Base-by-base conservation (phyloP, 2,797 vertebrate genomes). In the Tadarida brasiliensis region DNA sequence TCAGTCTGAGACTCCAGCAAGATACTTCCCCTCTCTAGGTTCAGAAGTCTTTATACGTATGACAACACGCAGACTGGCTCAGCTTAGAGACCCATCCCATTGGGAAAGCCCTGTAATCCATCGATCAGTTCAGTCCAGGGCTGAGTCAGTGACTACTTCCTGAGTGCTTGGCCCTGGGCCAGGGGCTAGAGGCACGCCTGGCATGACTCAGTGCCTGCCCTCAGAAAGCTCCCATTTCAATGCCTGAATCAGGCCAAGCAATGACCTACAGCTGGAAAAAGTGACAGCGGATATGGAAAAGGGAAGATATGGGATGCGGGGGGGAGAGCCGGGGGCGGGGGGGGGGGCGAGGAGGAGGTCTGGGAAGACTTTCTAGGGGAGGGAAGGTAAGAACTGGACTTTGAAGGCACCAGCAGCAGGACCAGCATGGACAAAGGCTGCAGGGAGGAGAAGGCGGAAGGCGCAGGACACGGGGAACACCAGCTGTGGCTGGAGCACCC, bases 401-500 rank as follows among this genome's bases (percentile, higher is more conserved):
- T 44, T 11, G 80, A 84, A 83, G 47, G 24, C 30, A n/a, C 49
- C 20, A 51, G 12, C 11, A 81, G 77, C 63, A 51, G 5, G 11
- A 24, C 22, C n/a, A 56, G 20, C 8, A 9, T 49, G 56, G 71
- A 59, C 33, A 68, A 67, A 95, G 10, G 3, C 33, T 61, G 6
- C 4, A 1, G 19, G 30, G 28, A 76, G 20, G 14, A 20, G 12
- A 5, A 4, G 4, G 8, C 17, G n/a, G 20, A 59, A 7, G 3
- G 24, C 1, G 5, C 5, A 5, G 63, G 26, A 44, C 26, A 12
- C 33, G 16, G 51, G 15, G 26, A 33, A 9, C 17, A 12, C 5
- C 30, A 5, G 30, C 35, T 33, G 0, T 35, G 33, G 11, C 15
- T 7, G 1, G 57, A 56, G 33, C 10, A 24, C 11, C 28, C 0